Percentiles rank a stretch among this genome's conserved stretches.
Conservation (phyloP, 2,113 vertebrate genomes). For the Leiothrix lutea region DNA sequence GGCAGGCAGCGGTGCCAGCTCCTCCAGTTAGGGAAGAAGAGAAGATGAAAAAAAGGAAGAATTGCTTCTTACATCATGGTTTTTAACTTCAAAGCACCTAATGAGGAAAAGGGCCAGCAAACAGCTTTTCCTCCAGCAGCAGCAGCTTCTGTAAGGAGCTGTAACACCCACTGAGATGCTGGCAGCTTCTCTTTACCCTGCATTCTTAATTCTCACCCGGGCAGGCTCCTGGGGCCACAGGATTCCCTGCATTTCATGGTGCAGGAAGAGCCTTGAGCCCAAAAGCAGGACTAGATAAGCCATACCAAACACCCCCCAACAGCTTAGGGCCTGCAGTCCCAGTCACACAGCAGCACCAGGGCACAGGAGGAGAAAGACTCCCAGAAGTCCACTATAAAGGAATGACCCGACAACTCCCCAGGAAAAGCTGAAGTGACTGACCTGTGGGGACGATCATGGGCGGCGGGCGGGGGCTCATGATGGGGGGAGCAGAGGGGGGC, state of each 20-base stretch:
- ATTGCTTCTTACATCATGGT: background rate
- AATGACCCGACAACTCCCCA: background rate
- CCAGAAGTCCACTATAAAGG: accelerated
- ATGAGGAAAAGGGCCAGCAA: background rate
- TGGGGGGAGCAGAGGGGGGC: slow-evolving; percentile 86
- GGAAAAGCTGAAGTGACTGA: slow-evolving; percentile 51
- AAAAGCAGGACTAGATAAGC: background rate
- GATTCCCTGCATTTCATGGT: background rate
- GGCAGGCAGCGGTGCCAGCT: background rate
- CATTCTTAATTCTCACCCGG: background rate
- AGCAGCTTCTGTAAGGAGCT: background rate
- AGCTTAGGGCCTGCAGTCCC: background rate
- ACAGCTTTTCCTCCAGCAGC: background rate
- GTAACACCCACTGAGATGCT: background rate
- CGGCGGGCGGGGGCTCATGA: slow-evolving; percentile 92
- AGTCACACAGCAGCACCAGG: background rate
- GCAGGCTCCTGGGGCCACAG: background rate
- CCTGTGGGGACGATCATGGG: slow-evolving; percentile 96
- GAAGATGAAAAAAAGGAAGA: background rate
- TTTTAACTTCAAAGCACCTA: background rate
- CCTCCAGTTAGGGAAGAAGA: background rate
- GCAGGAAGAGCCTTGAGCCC: background rate
- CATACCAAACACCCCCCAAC: background rate
- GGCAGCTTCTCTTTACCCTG: background rate
- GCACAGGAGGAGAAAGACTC: background rate